phyloP scores from a whole-genome alignment of 30 jellyfish, hydroid and myxozoan species.

The Mastigias papua region DNA sequence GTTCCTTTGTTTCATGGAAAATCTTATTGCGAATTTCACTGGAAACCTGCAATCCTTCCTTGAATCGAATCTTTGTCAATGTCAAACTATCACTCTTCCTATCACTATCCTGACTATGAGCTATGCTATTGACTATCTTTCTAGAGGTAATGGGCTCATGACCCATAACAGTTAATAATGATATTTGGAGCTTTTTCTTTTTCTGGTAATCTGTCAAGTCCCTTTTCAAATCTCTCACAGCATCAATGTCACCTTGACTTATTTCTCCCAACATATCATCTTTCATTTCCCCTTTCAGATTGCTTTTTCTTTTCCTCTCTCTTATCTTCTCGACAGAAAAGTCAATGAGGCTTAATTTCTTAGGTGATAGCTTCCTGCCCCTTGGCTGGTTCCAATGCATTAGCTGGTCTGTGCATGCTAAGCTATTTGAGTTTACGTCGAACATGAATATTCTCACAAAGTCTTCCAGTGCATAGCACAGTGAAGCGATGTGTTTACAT shows the following conservation, averaged over 20 bases:
- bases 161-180: not conserved
- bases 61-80: not conserved
- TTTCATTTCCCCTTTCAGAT: not conserved
- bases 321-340: not conserved
- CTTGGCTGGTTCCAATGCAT: not conserved
- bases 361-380: not conserved
- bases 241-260: not conserved
- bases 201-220: not conserved
- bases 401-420: not conserved
- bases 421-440: not conserved
- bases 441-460: not conserved
- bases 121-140: too few relatives aligned
- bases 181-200: too few relatives aligned
- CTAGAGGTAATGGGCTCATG: too few relatives aligned
- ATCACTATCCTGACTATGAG: not conserved
- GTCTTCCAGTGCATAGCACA: not conserved
- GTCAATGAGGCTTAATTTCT: not conserved
- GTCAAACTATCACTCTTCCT: not conserved
- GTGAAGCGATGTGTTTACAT: not conserved
- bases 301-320: not conserved
- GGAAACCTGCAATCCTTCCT: not conserved
- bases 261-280: not conserved
- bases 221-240: not conserved
- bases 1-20: not conserved
- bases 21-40: not conserved